Evolutionary conservation across 2,888 invertebrate species (phyloP).

Genomic region (Xestia xanthographa): DNA sequence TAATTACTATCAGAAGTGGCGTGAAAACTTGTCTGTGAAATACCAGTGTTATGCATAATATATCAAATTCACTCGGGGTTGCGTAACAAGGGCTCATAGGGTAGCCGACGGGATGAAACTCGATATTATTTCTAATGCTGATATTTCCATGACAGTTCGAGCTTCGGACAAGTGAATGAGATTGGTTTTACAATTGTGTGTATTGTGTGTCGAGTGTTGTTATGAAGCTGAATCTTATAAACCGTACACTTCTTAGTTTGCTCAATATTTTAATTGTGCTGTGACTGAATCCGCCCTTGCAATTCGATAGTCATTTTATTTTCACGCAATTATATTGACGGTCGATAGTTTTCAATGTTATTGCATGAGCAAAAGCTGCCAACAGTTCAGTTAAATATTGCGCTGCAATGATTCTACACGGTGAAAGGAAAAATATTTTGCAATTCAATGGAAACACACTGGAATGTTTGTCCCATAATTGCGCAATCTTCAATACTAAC

Average conservation of each 20-base stretch:
- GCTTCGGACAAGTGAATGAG: constrained; percentile 19
- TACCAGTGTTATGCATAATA: constrained; percentile 70
- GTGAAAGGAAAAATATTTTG: too few relatives aligned
- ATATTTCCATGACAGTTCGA: constrained; percentile 46
- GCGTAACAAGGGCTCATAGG: constrained; percentile 59
- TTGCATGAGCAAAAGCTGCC: not conserved
- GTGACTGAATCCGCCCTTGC: not conserved
- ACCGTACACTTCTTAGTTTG: not conserved
- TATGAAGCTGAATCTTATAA: not conserved
- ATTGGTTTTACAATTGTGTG: not conserved
- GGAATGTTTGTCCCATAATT: too few relatives aligned
- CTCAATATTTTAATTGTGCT: not conserved
- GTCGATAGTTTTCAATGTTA: not conserved
- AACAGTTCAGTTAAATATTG: not conserved
- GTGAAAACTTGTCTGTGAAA: constrained; percentile 71
- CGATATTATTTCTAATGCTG: constrained; percentile 46
- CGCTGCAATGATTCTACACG: not conserved
- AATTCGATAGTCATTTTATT: not conserved
- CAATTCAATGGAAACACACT: not conserved
- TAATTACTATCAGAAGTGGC: constrained; percentile 73
- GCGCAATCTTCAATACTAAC: not conserved
- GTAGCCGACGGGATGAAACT: constrained; percentile 40
- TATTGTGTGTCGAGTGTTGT: not conserved
- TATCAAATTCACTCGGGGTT: constrained; percentile 58
- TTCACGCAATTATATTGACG: not conserved